A percentile compares a stretch with the other conserved stretches of the same genome.
These are phyloP conservation scores for Hyposmocoma kahamanoa DNA, from an alignment of 1,140 invertebrate species.

Conservation along the genomic window DNA sequence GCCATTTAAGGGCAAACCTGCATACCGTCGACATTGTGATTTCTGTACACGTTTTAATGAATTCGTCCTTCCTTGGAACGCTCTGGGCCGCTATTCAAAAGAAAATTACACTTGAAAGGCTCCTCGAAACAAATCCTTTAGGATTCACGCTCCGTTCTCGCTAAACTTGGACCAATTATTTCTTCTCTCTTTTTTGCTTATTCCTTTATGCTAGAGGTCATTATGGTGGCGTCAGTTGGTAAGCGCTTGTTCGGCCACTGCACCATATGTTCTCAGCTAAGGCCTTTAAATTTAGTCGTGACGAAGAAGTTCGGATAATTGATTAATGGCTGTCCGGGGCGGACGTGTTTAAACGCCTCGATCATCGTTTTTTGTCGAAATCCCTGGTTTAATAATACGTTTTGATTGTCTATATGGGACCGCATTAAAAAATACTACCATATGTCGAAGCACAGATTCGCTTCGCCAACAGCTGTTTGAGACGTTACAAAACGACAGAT, in stretches of 20 bases:
- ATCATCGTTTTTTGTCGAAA: conserved; percentile 55
- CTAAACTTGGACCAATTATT: conserved; percentile 63
- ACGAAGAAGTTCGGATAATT: conserved; percentile 59
- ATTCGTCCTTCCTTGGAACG: conserved; percentile 46
- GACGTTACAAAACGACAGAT: background rate
- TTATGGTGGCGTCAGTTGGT: conserved; percentile 63
- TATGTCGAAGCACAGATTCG: conserved; percentile 55
- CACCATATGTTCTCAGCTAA: conserved; percentile 53
- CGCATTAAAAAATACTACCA: conserved; percentile 34
- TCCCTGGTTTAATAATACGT: conserved; percentile 65
- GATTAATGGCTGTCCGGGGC: conserved; percentile 59
- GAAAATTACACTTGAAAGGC: conserved; percentile 54
- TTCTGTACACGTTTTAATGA: conserved; percentile 58
- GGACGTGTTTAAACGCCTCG: conserved; percentile 57
- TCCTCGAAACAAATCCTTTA: conserved; percentile 61
- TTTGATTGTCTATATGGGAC: conserved; percentile 51
- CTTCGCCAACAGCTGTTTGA: conserved; percentile 44
- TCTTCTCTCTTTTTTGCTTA: conserved; percentile 41
- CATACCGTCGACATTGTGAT: conserved; percentile 40
- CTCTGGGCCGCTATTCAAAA: conserved; percentile 48
- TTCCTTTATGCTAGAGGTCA: conserved; percentile 40
- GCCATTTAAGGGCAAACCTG: conserved; percentile 31
- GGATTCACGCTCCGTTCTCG: conserved; percentile 53
- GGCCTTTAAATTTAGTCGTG: conserved; percentile 52
- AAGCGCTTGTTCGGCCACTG: conserved; percentile 31